phyloP scores from a whole-genome alignment of 2,888 invertebrate genomes.

The Timema cristinae region DNA sequence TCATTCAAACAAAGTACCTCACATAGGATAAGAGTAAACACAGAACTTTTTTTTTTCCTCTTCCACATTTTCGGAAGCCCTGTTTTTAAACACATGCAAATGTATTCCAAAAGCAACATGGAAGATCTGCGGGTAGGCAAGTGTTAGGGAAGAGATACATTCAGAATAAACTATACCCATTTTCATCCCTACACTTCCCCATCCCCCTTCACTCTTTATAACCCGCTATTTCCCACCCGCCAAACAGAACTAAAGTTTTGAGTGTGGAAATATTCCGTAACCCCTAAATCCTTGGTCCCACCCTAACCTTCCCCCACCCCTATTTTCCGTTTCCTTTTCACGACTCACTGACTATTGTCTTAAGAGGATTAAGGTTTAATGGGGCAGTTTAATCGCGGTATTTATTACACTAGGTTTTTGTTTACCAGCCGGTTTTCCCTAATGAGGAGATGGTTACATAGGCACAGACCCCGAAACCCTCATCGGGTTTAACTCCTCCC shows the following conservation, averaged over 20 bases:
- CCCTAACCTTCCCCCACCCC: not conserved
- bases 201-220: not conserved
- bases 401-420: constrained; percentile 12
- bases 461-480: not conserved
- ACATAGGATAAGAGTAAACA: no score
- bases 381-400: constrained; percentile 14
- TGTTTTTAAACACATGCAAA: constrained; percentile 11
- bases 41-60: no score
- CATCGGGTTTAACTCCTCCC: not conserved
- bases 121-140: no score
- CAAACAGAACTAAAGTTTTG: not conserved
- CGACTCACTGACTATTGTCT: not conserved
- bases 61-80: no score
- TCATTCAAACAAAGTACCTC: no score
- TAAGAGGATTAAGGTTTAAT: constrained; percentile 12
- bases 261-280: not conserved
- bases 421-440: not conserved
- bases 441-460: not conserved
- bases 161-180: not conserved
- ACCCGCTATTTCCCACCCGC: not conserved
- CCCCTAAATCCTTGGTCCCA: no score
- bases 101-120: constrained; percentile 9
- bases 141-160: not conserved
- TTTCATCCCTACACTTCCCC: not conserved
- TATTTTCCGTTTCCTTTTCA: no score